A percentile compares a stretch with the other conserved stretches of the same genome.
Conservation (phyloP, 2,113 vertebrate species). For the Platysternon megacephalum region DNA sequence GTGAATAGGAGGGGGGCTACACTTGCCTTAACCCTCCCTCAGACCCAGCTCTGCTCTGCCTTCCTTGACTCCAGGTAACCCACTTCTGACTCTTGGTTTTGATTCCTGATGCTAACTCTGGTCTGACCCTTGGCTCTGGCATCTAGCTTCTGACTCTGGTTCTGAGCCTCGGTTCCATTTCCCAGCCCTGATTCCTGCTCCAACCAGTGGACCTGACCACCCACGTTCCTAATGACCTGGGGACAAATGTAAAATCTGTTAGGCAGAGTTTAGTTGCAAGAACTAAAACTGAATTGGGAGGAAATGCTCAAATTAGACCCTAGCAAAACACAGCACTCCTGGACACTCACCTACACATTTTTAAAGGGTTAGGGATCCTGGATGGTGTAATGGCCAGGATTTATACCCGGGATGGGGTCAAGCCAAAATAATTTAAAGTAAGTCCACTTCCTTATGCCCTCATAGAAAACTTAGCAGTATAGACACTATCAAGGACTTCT, state of each 20-base stretch:
- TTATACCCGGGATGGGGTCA: neutral
- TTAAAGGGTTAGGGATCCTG: neutral
- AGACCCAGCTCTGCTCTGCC: too few species aligned
- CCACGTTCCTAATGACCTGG: neutral
- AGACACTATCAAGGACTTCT: neutral
- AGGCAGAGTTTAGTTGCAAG: neutral
- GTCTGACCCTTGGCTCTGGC: too few species aligned
- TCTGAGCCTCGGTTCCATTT: too few species aligned
- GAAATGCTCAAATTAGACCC: neutral
- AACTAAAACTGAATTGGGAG: neutral
- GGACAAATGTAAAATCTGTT: neutral
- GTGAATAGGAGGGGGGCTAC: too few species aligned
- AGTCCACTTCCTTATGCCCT: neutral
- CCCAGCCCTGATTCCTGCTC: too few species aligned
- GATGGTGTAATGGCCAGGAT: neutral
- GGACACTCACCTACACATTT: neutral
- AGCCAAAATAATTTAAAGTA: neutral
- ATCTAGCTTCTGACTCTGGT: too few species aligned
- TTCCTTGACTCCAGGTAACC: too few species aligned
- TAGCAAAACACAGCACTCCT: neutral
- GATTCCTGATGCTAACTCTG: too few species aligned
- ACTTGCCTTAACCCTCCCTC: too few species aligned
- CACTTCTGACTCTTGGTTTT: too few species aligned
- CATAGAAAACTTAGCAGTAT: neutral
- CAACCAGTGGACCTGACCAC: too few species aligned